These are phyloP conservation scores for Dexiosoma caninum DNA, from an alignment of 2,888 invertebrate genomes.

Conservation along the genomic window DNA sequence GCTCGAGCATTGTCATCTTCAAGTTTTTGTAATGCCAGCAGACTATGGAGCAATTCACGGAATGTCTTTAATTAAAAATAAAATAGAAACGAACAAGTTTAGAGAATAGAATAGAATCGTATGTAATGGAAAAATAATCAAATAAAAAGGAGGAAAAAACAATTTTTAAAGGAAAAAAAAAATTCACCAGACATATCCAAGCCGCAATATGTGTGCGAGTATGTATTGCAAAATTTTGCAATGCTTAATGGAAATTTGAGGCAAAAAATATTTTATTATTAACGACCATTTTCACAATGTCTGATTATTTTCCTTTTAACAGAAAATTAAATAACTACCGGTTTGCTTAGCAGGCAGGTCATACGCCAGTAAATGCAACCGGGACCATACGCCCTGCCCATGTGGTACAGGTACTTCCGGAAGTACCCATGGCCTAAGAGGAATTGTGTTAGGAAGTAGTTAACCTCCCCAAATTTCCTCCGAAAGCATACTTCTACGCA, in stretches of 20 bases:
- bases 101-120: constrained; percentile 26
- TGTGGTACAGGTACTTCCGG: no score
- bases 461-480: no score
- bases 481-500: no score
- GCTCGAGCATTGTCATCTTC: constrained; percentile 84
- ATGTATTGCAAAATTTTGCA: not conserved
- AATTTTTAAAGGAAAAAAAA: not conserved
- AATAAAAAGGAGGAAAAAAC: constrained; percentile 19
- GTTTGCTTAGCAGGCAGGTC: no score
- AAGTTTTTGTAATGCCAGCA: constrained; percentile 89
- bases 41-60: constrained; percentile 89
- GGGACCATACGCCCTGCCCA: no score
- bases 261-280: no score
- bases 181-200: not conserved
- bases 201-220: not conserved
- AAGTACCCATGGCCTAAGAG: no score
- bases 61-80: constrained; percentile 80
- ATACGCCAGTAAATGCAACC: no score
- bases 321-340: no score
- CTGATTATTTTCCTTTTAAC: no score
- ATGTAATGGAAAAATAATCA: constrained; percentile 30
- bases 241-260: constrained; percentile 28
- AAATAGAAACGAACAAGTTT: constrained; percentile 34
- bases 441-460: no score
- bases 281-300: no score